Conservation (phyloP, 2,888 invertebrate species). For the Leptogaster cylindrica region DNA sequence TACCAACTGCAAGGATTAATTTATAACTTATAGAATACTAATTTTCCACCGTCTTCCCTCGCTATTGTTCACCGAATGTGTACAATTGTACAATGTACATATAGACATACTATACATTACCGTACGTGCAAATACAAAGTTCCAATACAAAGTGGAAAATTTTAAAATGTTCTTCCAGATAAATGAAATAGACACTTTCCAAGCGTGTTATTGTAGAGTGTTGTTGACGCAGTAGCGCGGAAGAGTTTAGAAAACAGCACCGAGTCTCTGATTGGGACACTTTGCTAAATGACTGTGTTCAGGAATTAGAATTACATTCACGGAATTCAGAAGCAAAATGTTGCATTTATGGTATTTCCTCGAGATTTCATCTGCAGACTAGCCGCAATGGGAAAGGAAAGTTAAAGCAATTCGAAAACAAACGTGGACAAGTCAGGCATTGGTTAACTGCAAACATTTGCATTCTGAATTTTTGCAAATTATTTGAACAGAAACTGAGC, state of each 20-base stretch:
- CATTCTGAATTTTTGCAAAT: too few species aligned
- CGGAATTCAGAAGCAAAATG: conserved; percentile 3
- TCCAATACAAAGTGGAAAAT: not conserved
- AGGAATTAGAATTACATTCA: conserved; percentile 22
- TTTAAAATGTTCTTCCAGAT: not conserved
- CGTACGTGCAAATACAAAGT: conserved; percentile 8
- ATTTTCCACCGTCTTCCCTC: too few species aligned
- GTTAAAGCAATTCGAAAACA: conserved; percentile 3
- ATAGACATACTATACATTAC: too few species aligned
- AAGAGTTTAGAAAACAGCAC: too few species aligned
- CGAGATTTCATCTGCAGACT: conserved; percentile 6
- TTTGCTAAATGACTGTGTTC: conserved; percentile 4
- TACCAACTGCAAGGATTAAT: too few species aligned
- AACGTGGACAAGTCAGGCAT: conserved; percentile 10
- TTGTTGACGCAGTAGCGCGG: conserved; percentile 10
- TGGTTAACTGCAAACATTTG: too few species aligned
- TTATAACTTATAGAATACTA: too few species aligned
- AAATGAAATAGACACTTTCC: conserved; percentile 3
- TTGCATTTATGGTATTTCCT: not conserved
- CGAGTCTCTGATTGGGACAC: conserved; percentile 22
- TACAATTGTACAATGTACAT: too few species aligned
- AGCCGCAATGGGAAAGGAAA: not conserved
- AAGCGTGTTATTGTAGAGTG: not conserved
- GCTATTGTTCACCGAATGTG: too few species aligned
- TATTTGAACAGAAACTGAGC: too few species aligned